Evolutionary conservation across 2,888 invertebrate species (phyloP).

Genomic region (Clistopyga incitator): DNA sequence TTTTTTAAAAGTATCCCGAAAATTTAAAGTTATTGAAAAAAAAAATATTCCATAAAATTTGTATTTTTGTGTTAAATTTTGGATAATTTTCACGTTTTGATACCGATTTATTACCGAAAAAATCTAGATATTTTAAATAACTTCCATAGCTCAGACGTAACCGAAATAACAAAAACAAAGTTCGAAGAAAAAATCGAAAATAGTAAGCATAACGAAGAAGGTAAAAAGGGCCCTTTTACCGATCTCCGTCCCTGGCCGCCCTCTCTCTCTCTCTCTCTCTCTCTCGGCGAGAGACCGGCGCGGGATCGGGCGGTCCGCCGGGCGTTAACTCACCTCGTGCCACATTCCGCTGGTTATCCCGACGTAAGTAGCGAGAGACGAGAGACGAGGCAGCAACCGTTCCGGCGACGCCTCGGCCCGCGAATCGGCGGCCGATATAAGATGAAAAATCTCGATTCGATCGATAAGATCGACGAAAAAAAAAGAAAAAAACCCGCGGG

Average conservation of each 20-base stretch:
- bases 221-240: conserved; percentile 65
- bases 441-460: not conserved
- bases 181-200: not conserved
- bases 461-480: not conserved
- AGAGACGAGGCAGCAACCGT: conserved; percentile 64
- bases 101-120: too few relatives aligned
- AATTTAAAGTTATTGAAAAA: too few relatives aligned
- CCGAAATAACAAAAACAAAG: not conserved
- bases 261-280: too few relatives aligned
- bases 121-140: too few relatives aligned
- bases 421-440: not conserved
- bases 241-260: conserved; percentile 75
- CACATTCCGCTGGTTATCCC: conserved; percentile 81
- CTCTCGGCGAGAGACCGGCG: conserved; percentile 46
- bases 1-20: too few relatives aligned
- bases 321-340: conserved; percentile 82
- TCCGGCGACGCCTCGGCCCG: conserved; percentile 59
- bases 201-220: not conserved
- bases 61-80: too few relatives aligned
- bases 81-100: too few relatives aligned
- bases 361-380: conserved; percentile 65
- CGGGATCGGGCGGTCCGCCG: conserved; percentile 66
- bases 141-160: too few relatives aligned
- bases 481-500: not conserved
- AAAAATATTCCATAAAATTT: too few relatives aligned